Base-by-base conservation (phyloP, 2,797 vertebrate genomes). In the Lerista edwardsae region DNA sequence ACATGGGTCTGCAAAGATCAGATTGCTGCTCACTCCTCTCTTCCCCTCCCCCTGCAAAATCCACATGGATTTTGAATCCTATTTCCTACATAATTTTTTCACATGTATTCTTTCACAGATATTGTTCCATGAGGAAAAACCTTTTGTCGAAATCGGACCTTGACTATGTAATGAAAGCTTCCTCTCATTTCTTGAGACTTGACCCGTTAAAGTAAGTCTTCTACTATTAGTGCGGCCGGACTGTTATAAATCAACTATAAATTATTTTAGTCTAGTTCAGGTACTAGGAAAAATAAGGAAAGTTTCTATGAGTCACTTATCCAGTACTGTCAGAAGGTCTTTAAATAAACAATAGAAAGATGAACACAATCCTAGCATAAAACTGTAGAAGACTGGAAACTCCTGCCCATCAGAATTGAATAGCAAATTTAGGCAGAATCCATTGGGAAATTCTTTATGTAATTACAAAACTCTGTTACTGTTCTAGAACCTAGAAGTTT, bases 61-160 rank as follows among this genome's bases (percentile, higher is more conserved):
- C 73, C 84, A 82, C 19, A 55, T 81, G 79, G 79, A 86, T 86
- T 86, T 86, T 86, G 73, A 82, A 76, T 72, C 51, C 31, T 65
- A 73, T 65, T 84, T 61, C 41, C 83, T 86, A 76, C 73, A 80
- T 86, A 80, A 86, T 86, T 81, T 86, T 86, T 86, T 86, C 79
- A 86, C 84, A 81, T 85, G 84, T 85, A 85, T 85, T 85, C 62
- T 85, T 85, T 85, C 84, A 85, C 84, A 85, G 84, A 85, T 85
- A 80, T 80, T 85, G 84, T 81, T 86, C 79, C 79, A 80, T 47
- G 79, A 73, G 84, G 79, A 62, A 81, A 86, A 81, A 86, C 74
- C 57, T 81, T 82, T 64, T 82, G 72, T 81, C 79, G 79, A 82
- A 86, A 86, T 86, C 74, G 84, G 84, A 86, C 64, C 73, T 82